Base-by-base conservation (phyloP, 2,888 invertebrate genomes). In the Synanthedon formicaeformis region DNA sequence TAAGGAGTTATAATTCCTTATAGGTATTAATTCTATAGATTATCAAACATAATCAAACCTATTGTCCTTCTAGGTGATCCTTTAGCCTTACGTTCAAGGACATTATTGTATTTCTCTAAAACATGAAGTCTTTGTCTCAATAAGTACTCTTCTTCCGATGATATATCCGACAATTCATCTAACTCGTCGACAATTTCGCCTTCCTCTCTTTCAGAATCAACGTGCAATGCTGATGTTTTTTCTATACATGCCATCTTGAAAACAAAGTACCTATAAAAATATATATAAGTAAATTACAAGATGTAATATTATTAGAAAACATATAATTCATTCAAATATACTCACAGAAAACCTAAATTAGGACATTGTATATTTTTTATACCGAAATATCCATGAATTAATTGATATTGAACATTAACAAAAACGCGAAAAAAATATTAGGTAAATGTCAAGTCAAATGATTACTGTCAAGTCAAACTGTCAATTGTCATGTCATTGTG, bases 161-260 rank as follows among this genome's bases (percentile, higher is more conserved):
- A 88, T 61, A 88, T 86, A 62, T 88, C 87, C 1, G 87, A 86
- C 1, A 86, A 63, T 52, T 82, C 81, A 58, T 85, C 81, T 8
- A 75, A 60, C 8, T 81, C 81, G 52, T 82, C 88, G 10, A 86
- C 76, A 55, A 88, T 88, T 71, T 88, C 87, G 4, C 88, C 88
- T 67, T 88, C 88, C 59, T 88, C 88, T 74, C 82, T 82, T 60
- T 88, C 88, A 1, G 81, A 83, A 55, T 85, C 85, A 57, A 55
- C 72, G 53, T 74, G 67, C 11, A 53, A 57, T 23, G 11, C 14
- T 54, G 66, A 59, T 56, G 75, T 66, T 62, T 68, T 77, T 58
- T 72, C 73, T 59, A 74, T 59, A 61, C 76, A 76, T 57, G 79
- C 71, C 80, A 83, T 82, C 57, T 58, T 59, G 52, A 41, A 51